phyloP scores from a whole-genome alignment of 2,888 invertebrate species.

The Microctonus aethiopoides region DNA sequence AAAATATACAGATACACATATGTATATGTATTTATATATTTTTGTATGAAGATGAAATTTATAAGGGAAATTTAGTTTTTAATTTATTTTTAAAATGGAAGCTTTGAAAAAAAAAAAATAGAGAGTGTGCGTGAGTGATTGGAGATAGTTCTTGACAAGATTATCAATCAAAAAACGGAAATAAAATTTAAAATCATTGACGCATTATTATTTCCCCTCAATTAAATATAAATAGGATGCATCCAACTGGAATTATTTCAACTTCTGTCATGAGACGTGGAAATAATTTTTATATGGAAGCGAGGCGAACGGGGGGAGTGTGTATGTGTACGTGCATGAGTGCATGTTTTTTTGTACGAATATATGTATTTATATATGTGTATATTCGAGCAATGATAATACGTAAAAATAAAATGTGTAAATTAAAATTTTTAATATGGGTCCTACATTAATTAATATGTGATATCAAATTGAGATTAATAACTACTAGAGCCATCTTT shows the following conservation, averaged over 20 bases:
- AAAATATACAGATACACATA: not conserved
- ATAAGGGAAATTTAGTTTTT: too few relatives aligned
- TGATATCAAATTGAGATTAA: too few relatives aligned
- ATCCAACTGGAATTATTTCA: conserved; percentile 5
- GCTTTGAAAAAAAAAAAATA: not conserved
- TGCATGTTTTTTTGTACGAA: too few relatives aligned
- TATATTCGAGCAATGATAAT: not conserved
- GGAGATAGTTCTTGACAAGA: not conserved
- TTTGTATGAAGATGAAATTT: too few relatives aligned
- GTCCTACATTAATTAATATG: too few relatives aligned
- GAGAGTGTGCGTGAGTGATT: not conserved
- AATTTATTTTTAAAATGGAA: too few relatives aligned
- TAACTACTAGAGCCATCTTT: too few relatives aligned
- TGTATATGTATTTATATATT: too few relatives aligned
- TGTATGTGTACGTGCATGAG: conserved; percentile 3
- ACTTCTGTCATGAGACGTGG: not conserved
- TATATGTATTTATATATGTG: too few relatives aligned
- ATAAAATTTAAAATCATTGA: not conserved
- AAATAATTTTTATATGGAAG: not conserved
- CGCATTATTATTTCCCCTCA: not conserved
- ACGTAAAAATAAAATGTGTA: not conserved
- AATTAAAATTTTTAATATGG: too few relatives aligned
- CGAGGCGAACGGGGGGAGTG: not conserved
- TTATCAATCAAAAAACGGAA: not conserved
- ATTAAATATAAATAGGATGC: not conserved